Evolutionary conservation across 2,888 invertebrate genomes (phyloP), one percentile per base, ranked within the genome.

Genomic region (Schrankia costaestrigalis): DNA sequence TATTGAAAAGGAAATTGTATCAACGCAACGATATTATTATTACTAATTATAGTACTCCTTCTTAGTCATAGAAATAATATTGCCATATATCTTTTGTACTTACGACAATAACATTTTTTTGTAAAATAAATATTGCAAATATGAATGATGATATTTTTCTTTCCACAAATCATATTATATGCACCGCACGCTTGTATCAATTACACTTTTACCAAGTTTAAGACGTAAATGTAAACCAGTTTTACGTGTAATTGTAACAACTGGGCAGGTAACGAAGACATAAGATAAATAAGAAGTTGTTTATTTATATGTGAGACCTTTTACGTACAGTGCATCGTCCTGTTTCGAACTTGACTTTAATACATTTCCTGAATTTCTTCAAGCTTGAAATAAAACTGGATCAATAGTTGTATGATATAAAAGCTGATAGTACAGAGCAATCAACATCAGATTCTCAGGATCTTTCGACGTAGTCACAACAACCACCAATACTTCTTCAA

Each of bases 341-440:
- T 45, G 45, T 31, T 48, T 46, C 59, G 77, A 56, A 70, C 84
- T 85, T 85, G 84, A 83, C 82, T 82, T 85, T 85, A 74, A 80
- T 48, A 54, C 37, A 55, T 72, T 83, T 85, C 85, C 84, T 83
- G 80, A 73, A 70, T 76, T 78, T 78, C 72, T 75, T 70, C 42
- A 66, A 63, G 40, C 62, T 59, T 58, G 57, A 46, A 67, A 56
- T 58, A 65, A 62, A 80, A 77, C 74, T 78, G 68, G 71, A 75
- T 55, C 70, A 63, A 41, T 62, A 55, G 29, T 23, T 54, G 33
- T 46, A 41, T 51, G 51, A 66, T 85, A 85, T 81, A 85, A 71
- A 71, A 63, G 58, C 35, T 42, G 31, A 26, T 25, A 40, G 35
- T 41, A 31, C 36, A 34, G 18, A 36, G 41, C 30, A 29, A 34